Conservation (phyloP, 2,797 vertebrate species). For the Esox lucius region DNA sequence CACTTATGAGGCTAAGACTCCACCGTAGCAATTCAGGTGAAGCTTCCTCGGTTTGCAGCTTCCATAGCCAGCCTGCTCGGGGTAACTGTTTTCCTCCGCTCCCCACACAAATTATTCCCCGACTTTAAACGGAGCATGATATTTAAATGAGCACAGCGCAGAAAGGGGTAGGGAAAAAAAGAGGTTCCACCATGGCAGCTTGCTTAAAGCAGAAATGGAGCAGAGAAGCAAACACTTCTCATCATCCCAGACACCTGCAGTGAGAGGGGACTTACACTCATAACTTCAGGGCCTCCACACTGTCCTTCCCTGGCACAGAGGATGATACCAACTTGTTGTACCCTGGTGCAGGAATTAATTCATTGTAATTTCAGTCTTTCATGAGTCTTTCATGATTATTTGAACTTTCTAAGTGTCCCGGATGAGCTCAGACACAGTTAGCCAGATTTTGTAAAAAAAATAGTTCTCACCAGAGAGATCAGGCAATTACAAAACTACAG, state of each 20-base stretch:
- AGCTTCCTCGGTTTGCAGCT: constrained; percentile 17
- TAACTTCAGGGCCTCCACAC: not conserved
- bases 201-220: not conserved
- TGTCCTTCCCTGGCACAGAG: not conserved
- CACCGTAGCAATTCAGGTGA: constrained; percentile 21
- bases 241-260: not conserved
- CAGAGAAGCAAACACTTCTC: constrained; percentile 1
- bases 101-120: constrained; percentile 14
- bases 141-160: constrained; percentile 1
- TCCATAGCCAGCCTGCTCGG: not conserved
- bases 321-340: not conserved
- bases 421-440: not conserved
- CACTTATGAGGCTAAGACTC: constrained; percentile 20
- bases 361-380: not conserved
- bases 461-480: too few species aligned
- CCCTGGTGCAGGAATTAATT: not conserved
- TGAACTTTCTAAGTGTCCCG: not conserved
- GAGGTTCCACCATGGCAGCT: not conserved
- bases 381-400: not conserved
- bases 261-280: not conserved
- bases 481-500: too few species aligned
- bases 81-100: constrained; percentile 6
- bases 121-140: constrained; percentile 12
- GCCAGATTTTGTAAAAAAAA: too few species aligned
- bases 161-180: not conserved